These are phyloP conservation scores for Holotrichia oblita DNA, from an alignment of 1,140 invertebrate species.

Conservation along the genomic window DNA sequence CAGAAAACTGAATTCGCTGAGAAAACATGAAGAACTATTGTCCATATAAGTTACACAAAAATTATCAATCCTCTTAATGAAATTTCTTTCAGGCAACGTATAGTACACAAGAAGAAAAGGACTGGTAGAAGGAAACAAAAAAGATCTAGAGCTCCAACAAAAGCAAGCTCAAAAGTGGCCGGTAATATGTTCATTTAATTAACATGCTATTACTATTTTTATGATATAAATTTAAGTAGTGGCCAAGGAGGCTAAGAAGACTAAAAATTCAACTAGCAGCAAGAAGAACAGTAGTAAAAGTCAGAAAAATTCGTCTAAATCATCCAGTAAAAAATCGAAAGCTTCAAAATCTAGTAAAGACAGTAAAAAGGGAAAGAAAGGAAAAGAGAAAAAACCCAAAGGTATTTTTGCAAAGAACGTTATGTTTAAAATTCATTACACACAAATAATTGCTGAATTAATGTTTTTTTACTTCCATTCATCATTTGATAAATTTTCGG, in stretches of 20 bases:
- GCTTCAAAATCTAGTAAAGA: not conserved
- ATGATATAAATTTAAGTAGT: not conserved
- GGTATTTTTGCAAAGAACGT: no score
- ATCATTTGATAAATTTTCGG: no score
- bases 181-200: no score
- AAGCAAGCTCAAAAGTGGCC: no score
- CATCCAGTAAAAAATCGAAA: not conserved
- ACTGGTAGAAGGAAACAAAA: no score
- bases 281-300: not conserved
- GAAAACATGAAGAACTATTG: constrained; percentile 23
- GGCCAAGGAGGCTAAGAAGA: not conserved
- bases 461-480: not conserved
- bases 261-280: no score
- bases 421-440: no score
- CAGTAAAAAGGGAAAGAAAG: not conserved
- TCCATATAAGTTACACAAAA: not conserved
- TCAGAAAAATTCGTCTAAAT: not conserved
- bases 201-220: not conserved
- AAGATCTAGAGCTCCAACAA: no score
- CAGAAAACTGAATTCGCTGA: constrained; percentile 2
- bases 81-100: no score
- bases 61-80: no score
- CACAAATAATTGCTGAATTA: not conserved
- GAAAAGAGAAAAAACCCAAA: not conserved
- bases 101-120: no score